These are phyloP conservation scores for Centrocercus urophasianus DNA, from an alignment of 2,113 vertebrate genomes.

Conservation along the genomic window DNA sequence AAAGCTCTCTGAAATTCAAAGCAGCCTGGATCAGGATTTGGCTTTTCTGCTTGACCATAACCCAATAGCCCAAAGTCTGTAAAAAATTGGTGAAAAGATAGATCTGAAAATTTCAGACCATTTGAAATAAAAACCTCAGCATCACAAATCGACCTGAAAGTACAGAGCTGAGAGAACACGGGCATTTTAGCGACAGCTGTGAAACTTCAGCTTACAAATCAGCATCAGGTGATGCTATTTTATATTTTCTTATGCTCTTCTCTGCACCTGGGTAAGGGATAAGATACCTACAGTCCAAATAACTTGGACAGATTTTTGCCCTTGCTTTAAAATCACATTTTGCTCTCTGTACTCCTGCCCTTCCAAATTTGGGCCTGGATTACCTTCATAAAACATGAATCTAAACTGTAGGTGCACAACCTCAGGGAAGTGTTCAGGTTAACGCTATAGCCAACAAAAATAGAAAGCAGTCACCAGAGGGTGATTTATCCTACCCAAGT, in stretches of 20 bases:
- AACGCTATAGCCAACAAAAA: neutral
- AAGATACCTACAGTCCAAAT: neutral
- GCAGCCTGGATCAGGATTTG: neutral
- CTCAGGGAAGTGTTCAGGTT: neutral
- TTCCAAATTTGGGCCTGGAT: neutral
- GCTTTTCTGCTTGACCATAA: neutral
- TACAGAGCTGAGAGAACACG: neutral
- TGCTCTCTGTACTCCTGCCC: neutral
- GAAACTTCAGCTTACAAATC: neutral
- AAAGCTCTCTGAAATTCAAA: neutral
- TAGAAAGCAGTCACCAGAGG: neutral
- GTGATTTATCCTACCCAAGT: neutral
- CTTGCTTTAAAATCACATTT: neutral
- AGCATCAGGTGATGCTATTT: neutral
- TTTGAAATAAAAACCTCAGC: neutral
- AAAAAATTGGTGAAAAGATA: neutral
- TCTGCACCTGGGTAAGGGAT: neutral
- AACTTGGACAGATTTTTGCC: neutral
- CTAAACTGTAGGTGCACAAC: neutral
- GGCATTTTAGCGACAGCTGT: neutral
- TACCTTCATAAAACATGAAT: neutral
- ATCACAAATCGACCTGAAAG: neutral
- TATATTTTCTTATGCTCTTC: neutral
- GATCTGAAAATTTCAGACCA: neutral
- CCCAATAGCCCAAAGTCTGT: neutral